These are phyloP conservation scores for Drosophila kuntzei DNA, from an alignment of 2,888 invertebrate species.

Conservation along the genomic window DNA sequence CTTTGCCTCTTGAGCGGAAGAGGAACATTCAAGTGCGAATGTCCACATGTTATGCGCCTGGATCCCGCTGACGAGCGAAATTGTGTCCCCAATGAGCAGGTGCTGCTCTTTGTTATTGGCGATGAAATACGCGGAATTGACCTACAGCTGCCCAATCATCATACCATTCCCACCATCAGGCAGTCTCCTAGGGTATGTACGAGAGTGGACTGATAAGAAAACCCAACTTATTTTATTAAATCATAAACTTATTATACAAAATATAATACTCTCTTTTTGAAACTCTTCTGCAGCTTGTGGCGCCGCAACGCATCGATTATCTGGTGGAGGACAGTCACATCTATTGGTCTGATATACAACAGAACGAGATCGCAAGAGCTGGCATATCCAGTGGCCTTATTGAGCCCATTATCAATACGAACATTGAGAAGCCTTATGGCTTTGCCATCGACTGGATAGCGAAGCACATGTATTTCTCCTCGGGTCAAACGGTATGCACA, in stretches of 20 bases:
- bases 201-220: too few species aligned
- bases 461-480: conserved; percentile 87
- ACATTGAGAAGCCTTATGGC: conserved; percentile 87
- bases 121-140: conserved; percentile 94
- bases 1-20: conserved; percentile 90
- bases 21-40: conserved; percentile 90
- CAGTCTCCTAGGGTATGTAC: conserved; percentile 83
- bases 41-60: conserved; percentile 94
- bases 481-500: conserved; percentile 86
- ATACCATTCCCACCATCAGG: conserved; percentile 93
- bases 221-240: too few species aligned
- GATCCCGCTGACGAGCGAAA: conserved; percentile 87
- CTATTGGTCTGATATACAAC: conserved; percentile 92
- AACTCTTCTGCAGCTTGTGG: conserved; percentile 86
- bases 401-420: conserved; percentile 91
- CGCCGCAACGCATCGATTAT: conserved; percentile 90
- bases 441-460: conserved; percentile 94
- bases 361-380: conserved; percentile 91
- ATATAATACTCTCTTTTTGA: too few species aligned
- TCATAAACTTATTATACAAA: too few species aligned
- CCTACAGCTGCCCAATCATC: conserved; percentile 90
- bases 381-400: conserved; percentile 89
- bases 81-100: conserved; percentile 90
- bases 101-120: conserved; percentile 91
- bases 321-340: conserved; percentile 88